Evolutionary conservation across 2,797 vertebrate species (phyloP).

Genomic region (Paramormyrops hopkinsi): DNA sequence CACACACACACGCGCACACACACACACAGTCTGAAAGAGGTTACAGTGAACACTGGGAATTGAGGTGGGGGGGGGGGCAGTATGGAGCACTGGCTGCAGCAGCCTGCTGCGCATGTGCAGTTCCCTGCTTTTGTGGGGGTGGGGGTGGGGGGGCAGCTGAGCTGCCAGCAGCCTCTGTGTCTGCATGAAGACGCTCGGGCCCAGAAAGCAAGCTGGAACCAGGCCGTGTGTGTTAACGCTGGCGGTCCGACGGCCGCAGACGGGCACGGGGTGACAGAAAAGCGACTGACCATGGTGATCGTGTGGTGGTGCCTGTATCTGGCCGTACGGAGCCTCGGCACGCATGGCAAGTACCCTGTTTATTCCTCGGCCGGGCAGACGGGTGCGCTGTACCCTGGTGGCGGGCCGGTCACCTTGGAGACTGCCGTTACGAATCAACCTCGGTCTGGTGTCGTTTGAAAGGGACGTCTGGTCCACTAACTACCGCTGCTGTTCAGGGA

Average conservation of each 20-base stretch:
- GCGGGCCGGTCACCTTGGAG: background rate
- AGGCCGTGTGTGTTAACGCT: background rate
- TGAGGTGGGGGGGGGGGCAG: background rate
- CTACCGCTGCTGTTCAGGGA: background rate
- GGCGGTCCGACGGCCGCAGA: background rate
- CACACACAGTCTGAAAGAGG: background rate
- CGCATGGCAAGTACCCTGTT: constrained; percentile 55
- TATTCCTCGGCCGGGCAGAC: background rate
- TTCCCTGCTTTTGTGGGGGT: background rate
- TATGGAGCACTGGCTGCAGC: background rate
- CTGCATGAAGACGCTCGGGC: background rate
- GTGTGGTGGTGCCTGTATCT: constrained; percentile 58
- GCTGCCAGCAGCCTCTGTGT: background rate
- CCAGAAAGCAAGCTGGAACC: background rate
- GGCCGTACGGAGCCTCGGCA: constrained; percentile 53
- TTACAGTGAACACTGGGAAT: background rate
- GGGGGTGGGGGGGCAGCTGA: background rate
- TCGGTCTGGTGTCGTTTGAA: background rate
- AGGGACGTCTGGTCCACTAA: background rate
- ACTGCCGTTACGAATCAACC: background rate
- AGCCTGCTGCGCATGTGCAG: constrained; percentile 4
- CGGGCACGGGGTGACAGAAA: background rate
- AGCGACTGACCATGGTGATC: constrained; percentile 42
- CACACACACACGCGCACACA: no score
- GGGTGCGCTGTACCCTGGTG: background rate